A percentile compares a stretch with the other conserved stretches of the same genome.
Evolutionary conservation across 2,797 vertebrate species (phyloP).

Genomic region (Meriones psammophilus): DNA sequence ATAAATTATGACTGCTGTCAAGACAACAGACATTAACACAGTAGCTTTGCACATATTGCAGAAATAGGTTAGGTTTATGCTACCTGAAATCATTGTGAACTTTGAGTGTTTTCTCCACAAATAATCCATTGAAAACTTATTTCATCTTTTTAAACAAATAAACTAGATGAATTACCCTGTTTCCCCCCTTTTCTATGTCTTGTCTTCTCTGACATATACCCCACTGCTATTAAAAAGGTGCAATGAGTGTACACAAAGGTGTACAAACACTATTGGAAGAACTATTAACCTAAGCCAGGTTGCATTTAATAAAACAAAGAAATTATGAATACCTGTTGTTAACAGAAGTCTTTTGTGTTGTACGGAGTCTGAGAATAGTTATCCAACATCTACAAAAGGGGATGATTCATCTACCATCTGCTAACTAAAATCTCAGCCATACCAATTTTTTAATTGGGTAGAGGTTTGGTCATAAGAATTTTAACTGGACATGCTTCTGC

Average conservation of each 20-base stretch:
- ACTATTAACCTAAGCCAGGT: conserved; percentile 81
- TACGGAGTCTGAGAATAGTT: conserved; percentile 27
- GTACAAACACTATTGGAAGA: conserved; percentile 72
- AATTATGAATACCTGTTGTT: conserved; percentile 19
- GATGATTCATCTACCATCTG: conserved; percentile 82
- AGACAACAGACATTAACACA: conserved; percentile 79
- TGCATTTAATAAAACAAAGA: conserved; percentile 61
- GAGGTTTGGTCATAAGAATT: conserved; percentile 32
- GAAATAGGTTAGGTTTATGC: conserved; percentile 75
- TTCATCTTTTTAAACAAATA: conserved; percentile 72
- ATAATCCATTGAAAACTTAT: conserved; percentile 75
- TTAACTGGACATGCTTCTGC: conserved; percentile 1
- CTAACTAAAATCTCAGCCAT: conserved; percentile 75
- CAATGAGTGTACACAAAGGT: conserved; percentile 35
- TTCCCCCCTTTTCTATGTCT: conserved; percentile 59
- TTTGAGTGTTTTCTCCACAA: conserved; percentile 79
- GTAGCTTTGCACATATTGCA: conserved; percentile 74
- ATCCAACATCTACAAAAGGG: conserved; percentile 78
- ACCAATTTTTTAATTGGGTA: neutral
- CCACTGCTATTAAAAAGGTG: conserved; percentile 66
- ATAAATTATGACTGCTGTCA: conserved; percentile 83
- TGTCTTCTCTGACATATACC: conserved; percentile 68
- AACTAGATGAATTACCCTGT: conserved; percentile 65
- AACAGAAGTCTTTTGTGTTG: conserved; percentile 60
- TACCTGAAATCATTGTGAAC: conserved; percentile 82